phyloP scores from a whole-genome alignment of 2,888 invertebrate species.

The Onthophagus sagittarius region DNA sequence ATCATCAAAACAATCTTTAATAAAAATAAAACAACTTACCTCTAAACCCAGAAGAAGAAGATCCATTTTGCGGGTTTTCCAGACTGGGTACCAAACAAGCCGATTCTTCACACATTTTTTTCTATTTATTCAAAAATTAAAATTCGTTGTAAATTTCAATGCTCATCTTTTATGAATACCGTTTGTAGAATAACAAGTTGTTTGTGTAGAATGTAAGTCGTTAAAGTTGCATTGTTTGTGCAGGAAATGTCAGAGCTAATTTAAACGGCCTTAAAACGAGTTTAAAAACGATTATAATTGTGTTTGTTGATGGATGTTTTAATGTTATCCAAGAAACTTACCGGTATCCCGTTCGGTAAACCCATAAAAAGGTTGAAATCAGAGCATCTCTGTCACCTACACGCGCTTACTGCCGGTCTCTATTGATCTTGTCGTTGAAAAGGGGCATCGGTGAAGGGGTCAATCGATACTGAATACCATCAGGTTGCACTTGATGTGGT shows the following conservation, averaged over 20 bases:
- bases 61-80: conserved; percentile 43
- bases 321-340: background rate
- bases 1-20: background rate
- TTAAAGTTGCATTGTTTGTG: background rate
- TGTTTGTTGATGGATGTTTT: background rate
- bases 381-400: conserved; percentile 6
- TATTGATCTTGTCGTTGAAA: conserved; percentile 1
- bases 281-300: background rate
- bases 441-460: background rate
- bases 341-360: conserved; percentile 1
- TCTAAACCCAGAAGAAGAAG: conserved; percentile 39
- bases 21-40: conserved; percentile 34
- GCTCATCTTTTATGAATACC: too few relatives aligned
- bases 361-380: background rate
- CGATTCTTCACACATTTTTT: conserved; percentile 48
- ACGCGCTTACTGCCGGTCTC: conserved; percentile 2
- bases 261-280: background rate
- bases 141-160: background rate
- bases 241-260: background rate
- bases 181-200: too few relatives aligned
- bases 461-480: background rate
- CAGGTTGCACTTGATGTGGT: background rate
- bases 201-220: background rate
- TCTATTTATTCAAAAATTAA: background rate
- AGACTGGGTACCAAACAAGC: conserved; percentile 47